Percentiles rank a stretch among this genome's conserved stretches.
Evolutionary conservation across 2,888 invertebrate genomes (phyloP).

Genomic region (Chaetogeoica ovagalla): DNA sequence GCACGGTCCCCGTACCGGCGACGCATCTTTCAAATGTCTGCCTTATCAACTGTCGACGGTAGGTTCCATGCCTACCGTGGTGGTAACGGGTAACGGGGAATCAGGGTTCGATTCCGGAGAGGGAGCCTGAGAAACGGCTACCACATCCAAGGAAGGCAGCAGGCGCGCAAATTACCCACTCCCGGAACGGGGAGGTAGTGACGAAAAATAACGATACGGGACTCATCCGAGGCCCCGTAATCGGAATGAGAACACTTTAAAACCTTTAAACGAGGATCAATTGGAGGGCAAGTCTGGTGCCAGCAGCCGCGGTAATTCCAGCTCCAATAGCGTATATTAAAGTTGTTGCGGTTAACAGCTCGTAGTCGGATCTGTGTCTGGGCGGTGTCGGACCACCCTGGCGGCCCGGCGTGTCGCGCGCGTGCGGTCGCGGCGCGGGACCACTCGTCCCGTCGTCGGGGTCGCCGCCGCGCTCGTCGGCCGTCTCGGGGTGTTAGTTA

Average conservation of each 20-base stretch:
- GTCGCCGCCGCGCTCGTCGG: slow-evolving; percentile 5
- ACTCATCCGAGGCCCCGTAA: slow-evolving; percentile 65
- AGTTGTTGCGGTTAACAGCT: slow-evolving; percentile 71
- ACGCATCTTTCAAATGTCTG: slow-evolving; percentile 70
- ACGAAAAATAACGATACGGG: slow-evolving; percentile 70
- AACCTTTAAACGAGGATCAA: slow-evolving; percentile 67
- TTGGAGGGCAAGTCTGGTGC: slow-evolving; percentile 72
- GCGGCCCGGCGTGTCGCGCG: not conserved
- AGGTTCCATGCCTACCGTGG: slow-evolving; percentile 70
- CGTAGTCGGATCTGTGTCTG: slow-evolving; percentile 64
- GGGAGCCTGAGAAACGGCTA: slow-evolving; percentile 59
- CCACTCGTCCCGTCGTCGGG: not conserved
- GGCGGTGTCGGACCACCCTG: slow-evolving; percentile 62
- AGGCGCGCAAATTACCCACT: slow-evolving; percentile 71
- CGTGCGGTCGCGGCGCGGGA: slow-evolving; percentile 57
- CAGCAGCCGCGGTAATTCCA: slow-evolving; percentile 75
- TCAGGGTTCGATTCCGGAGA: slow-evolving; percentile 76
- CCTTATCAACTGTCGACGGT: slow-evolving; percentile 72
- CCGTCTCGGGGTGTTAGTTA: slow-evolving; percentile 47
- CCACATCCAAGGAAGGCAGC: slow-evolving; percentile 75
- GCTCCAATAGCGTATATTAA: slow-evolving; percentile 72
- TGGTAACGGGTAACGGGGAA: slow-evolving; percentile 74
- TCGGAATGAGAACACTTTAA: slow-evolving; percentile 65
- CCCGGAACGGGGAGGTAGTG: slow-evolving; percentile 68
- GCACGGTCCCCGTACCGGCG: slow-evolving; percentile 61